Percentiles rank a stretch among this genome's conserved stretches.
Conservation (phyloP, 2,888 invertebrate species). For the Cephus rjabovi region DNA sequence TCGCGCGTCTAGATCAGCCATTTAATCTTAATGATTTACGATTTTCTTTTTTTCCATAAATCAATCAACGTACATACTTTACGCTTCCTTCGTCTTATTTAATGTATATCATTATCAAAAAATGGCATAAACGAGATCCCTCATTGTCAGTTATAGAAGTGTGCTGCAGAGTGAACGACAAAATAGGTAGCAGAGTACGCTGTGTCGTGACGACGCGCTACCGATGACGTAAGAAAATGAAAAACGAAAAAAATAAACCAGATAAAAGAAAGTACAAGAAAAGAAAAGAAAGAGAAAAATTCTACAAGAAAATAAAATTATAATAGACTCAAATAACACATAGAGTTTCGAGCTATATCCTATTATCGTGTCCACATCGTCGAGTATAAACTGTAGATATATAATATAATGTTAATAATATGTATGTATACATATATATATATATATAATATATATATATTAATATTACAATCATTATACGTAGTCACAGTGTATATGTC, state of each 20-base stretch:
- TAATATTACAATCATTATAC: constrained; percentile 27
- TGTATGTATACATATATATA: constrained; percentile 42
- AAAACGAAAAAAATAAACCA: neutral
- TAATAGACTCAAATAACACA: constrained; percentile 32
- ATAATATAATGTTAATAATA: constrained; percentile 38
- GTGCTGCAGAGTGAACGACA: neutral
- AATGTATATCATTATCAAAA: constrained; percentile 44
- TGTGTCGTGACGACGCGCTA: neutral
- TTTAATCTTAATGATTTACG: neutral
- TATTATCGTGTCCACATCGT: constrained; percentile 39
- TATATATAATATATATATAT: constrained; percentile 38
- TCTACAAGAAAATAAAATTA: constrained; percentile 11
- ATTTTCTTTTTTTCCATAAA: constrained; percentile 12
- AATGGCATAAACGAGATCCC: constrained; percentile 56
- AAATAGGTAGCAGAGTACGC: neutral
- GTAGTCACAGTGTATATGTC: constrained; percentile 36
- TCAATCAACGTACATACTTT: constrained; percentile 21
- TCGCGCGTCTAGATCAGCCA: neutral
- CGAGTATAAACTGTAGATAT: constrained; percentile 40
- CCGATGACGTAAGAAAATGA: constrained; percentile 7
- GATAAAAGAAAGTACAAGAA: constrained; percentile 1
- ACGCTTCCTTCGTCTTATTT: constrained; percentile 18
- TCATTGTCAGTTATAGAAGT: constrained; percentile 31
- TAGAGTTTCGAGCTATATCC: constrained; percentile 40
- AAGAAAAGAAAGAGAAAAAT: constrained; percentile 12